A percentile compares a stretch with the other conserved stretches of the same genome.
phyloP scores from a whole-genome alignment of 2,113 vertebrate genomes.

The Phocoena phocoena region DNA sequence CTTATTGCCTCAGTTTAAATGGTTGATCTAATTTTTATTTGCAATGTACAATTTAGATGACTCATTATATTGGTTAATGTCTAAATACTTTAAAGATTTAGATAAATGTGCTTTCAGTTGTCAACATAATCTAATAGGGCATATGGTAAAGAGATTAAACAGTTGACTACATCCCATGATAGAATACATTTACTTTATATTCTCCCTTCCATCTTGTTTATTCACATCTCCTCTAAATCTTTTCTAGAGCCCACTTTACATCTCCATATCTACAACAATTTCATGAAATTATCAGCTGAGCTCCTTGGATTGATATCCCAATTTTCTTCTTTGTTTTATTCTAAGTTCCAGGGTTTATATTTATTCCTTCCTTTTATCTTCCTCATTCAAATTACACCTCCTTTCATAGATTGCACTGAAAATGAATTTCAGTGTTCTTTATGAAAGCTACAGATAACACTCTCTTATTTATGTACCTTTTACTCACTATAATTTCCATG shows the following conservation, averaged over 20 bases:
- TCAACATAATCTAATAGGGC: constrained; percentile 49
- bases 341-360: neutral
- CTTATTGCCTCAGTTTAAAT: constrained; percentile 60
- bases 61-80: constrained; percentile 44
- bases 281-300: neutral
- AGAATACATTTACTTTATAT: neutral
- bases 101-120: constrained; percentile 33
- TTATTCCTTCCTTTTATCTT: neutral
- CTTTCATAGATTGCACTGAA: neutral
- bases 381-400: neutral
- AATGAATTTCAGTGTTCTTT: neutral
- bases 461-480: neutral
- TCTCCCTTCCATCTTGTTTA: neutral
- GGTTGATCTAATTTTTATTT: constrained; percentile 49
- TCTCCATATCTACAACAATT: neutral
- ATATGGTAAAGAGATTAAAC: constrained; percentile 37
- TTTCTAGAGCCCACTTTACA: neutral
- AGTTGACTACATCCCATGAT: constrained; percentile 12
- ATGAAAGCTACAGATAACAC: neutral
- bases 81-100: constrained; percentile 57
- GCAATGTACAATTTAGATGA: constrained; percentile 43
- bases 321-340: neutral
- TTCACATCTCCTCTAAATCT: neutral
- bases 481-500: neutral
- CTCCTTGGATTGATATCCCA: neutral